phyloP scores from a whole-genome alignment of 2,888 invertebrate genomes.

The Diabrotica balteata region DNA sequence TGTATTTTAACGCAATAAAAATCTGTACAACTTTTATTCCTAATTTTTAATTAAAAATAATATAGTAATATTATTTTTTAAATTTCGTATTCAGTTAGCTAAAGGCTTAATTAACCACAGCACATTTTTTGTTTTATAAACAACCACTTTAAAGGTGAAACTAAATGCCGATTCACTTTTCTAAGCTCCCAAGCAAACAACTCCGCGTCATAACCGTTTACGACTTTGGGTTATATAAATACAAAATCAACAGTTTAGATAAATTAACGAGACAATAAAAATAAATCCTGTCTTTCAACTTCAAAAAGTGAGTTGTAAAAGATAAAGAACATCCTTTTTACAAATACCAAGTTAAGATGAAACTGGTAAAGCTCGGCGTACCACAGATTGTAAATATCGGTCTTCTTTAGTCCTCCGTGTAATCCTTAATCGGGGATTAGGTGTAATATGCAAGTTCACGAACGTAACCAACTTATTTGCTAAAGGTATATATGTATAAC shows the following conservation, averaged over 20 bases:
- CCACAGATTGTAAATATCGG: slow-evolving; percentile 24
- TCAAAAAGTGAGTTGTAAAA: slow-evolving; percentile 26
- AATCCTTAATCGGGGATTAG: slow-evolving; percentile 15
- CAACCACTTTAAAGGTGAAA: not conserved
- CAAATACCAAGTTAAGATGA: slow-evolving; percentile 15
- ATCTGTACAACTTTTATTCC: too few relatives aligned
- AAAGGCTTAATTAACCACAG: too few relatives aligned
- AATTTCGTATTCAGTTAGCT: too few relatives aligned
- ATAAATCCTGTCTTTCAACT: slow-evolving; percentile 21
- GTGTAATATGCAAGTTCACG: not conserved
- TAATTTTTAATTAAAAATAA: too few relatives aligned
- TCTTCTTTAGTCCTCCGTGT: slow-evolving; percentile 17
- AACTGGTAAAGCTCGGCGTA: slow-evolving; percentile 14
- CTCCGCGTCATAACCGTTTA: not conserved
- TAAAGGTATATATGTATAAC: too few relatives aligned
- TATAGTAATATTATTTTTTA: too few relatives aligned
- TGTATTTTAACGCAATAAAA: too few relatives aligned
- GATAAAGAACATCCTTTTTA: slow-evolving; percentile 27
- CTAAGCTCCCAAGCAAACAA: not conserved
- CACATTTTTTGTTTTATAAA: too few relatives aligned
- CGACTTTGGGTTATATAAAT: slow-evolving; percentile 10
- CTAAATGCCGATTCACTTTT: not conserved
- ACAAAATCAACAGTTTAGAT: slow-evolving; percentile 23
- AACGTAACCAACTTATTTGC: not conserved
- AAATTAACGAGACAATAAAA: slow-evolving; percentile 24